Evolutionary conservation across 2,113 vertebrate genomes (phyloP), one percentile per base, ranked within the genome.

Genomic region (Danionella cerebrum): DNA sequence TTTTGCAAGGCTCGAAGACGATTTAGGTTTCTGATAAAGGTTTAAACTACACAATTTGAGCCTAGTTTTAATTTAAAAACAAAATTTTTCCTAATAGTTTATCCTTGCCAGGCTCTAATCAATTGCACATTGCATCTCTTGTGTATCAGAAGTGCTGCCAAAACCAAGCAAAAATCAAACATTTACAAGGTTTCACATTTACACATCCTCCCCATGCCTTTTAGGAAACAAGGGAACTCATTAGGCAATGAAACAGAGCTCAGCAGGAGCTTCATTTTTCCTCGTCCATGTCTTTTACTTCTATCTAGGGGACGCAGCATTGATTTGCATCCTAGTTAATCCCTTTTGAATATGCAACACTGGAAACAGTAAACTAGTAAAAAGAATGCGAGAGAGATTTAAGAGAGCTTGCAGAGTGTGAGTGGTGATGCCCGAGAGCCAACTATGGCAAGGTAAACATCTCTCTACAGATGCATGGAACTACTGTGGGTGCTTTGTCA

Each of bases 241-340:
- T 2, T 27, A 31, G 24, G 6, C 39, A 6, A 9, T 18, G 25
- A 9, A 25, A 31, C 11, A 21, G 14, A 60, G 47, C 53, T 74
- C 47, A 67, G 45, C 19, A 35, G 36, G 33, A 50, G 48, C 35
- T 24, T 21, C 21, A 29, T 21, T 48, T 47, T 29, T 18, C 3
- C 18, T 22, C 25, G 29, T 52, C 18, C 19, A 24, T n/a, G 3
- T 52, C 12, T 27, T 10, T 36, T 12, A 36, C 45, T 58, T 25
- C 39, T 67, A 41, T 52, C 29, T 35, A 11, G n/a, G 31, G 53
- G 42, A 24, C 35, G 39, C 27, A 2, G 27, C 2, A 10, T 45
- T 22, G 44, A 60, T 12, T 44, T 7, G 7, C 53, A 64, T 48
- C 48, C 44, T 74, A 66, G 74, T 68, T 74, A 52, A 62, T 67